Evolutionary conservation across 1,140 invertebrate species (phyloP), one percentile per base, ranked within the genome.

Genomic region (Papilio xuthus): DNA sequence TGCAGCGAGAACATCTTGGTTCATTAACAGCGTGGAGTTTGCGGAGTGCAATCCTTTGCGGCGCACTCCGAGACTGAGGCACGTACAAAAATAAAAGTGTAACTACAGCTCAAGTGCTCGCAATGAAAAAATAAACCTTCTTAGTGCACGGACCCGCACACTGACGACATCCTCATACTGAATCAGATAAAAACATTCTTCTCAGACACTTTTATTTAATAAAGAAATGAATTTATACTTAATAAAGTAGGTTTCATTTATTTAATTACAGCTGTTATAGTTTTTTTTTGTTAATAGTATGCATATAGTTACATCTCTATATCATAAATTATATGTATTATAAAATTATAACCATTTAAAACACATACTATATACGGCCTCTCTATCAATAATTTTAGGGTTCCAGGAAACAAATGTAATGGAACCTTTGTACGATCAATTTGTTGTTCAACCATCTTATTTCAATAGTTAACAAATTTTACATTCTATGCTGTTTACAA

Each of bases 51-150:
- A 28, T 63, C 12, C 60, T 63, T 60, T 60, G 53, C 7, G 60
- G 10, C 23, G 60, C 60, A 4, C n/a, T 60, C 53, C 20, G 20
- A 8, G n/a, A 28, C 60, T 63, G 23, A 63, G 23, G 60, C 60
- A 63, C 60, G 60, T 63, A 63, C 60, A 63, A 63, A 63, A 63
- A 63, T 63, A 63, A 63, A 63, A 28, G 60, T 63, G 12, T 63
- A 63, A 28, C 60, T 28, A 18, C 50, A 53, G 50, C 60, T 67
- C 60, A 15, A 67, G 60, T 67, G 60, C 60, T 67, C 26, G 60
- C 60, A 67, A 67, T 67, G 60, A 67, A 67, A 67, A 67, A 67
- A 67, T 28, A 67, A 67, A 67, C 60, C 26, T 67, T 67, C 60
- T 67, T 67, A 67, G 60, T 32, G 23, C 56, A 32, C 23, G 60